phyloP scores from a whole-genome alignment of 1,140 invertebrate species.

The Hydropsyche tenuis region DNA sequence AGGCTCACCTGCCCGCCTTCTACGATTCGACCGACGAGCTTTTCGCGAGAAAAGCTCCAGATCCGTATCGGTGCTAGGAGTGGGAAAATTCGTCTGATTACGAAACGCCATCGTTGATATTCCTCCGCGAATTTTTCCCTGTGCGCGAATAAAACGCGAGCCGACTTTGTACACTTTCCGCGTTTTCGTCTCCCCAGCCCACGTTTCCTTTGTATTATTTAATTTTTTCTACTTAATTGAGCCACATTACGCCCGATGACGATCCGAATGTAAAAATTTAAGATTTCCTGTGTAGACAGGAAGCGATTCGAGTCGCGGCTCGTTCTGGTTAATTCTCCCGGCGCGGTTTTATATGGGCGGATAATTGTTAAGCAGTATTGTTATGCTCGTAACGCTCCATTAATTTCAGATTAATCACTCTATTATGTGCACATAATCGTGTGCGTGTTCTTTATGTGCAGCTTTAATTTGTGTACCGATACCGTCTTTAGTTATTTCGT shows the following conservation, averaged over 20 bases:
- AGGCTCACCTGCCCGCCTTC: constrained; percentile 28
- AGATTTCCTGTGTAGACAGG: neutral
- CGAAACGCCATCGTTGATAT: constrained; percentile 7
- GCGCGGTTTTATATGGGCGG: constrained; percentile 20
- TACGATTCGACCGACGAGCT: constrained; percentile 1
- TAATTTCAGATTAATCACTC: constrained; percentile 24
- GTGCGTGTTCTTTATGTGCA: neutral
- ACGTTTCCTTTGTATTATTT: neutral
- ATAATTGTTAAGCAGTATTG: constrained; percentile 23
- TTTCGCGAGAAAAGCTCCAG: constrained; percentile 20
- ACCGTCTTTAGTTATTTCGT: too few relatives aligned
- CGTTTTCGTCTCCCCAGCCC: too few relatives aligned
- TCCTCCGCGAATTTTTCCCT: neutral
- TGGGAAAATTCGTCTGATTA: constrained; percentile 16
- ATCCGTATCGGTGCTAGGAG: neutral
- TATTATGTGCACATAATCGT: neutral
- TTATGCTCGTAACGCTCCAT: constrained; percentile 18
- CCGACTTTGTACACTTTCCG: too few relatives aligned
- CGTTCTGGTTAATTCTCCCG: constrained; percentile 6
- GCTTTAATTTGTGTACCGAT: neutral
- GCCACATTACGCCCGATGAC: neutral
- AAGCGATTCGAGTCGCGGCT: constrained; percentile 9
- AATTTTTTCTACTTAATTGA: neutral
- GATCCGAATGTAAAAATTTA: constrained; percentile 1
- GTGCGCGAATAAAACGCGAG: too few relatives aligned